Evolutionary conservation across 2,113 vertebrate genomes (phyloP), one percentile per base, ranked within the genome.

Genomic region (Vulpes lagopus): DNA sequence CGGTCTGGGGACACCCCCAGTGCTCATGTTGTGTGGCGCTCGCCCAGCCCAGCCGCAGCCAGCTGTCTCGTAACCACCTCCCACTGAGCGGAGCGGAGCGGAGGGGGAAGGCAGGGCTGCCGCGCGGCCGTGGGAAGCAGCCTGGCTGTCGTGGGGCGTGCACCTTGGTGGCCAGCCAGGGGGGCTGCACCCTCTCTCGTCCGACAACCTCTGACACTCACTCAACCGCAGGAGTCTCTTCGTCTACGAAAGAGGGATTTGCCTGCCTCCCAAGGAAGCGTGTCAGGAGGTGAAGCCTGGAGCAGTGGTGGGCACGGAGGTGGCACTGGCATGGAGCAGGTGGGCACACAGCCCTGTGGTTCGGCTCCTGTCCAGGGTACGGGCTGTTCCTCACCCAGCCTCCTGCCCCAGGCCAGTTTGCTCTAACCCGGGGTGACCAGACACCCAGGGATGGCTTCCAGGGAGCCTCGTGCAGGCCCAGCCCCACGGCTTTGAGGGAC

Each of bases 131-230:
- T 1, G n/a, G 30, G 10, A n/a, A 22, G 49, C 17, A 6, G 15
- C 74, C n/a, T 8, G 12, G 30, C 2, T 8, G 38, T 3, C 5
- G 1, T 2, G 17, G 30, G 53, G 27, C 4, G 6, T 5, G 20
- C 30, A 59, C 27, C 65, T 5, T 3, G 7, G 64, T 57, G 43
- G 59, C 35, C 2, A 2, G 22, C 49, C 14, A 14, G 64, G 43
- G 27, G 2, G 16, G 23, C 11, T 5, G 60, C 4, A 5, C n/a
- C 15, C 11, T 51, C n/a, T 71, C 27, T 5, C 1, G 12, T 59
- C 35, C 32, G 35, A 3, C 20, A 27, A 27, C 51, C 80, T 20
- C 16, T 49, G 25, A 6, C 73, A 35, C 32, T 69, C 67, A 51
- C 57, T 35, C 79, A 1, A 2, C 57, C 80, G 55, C 69, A 16